Percentiles rank a stretch among this genome's conserved stretches.
Evolutionary conservation across 2,888 invertebrate genomes (phyloP).

Genomic region (Eilema griseolum): DNA sequence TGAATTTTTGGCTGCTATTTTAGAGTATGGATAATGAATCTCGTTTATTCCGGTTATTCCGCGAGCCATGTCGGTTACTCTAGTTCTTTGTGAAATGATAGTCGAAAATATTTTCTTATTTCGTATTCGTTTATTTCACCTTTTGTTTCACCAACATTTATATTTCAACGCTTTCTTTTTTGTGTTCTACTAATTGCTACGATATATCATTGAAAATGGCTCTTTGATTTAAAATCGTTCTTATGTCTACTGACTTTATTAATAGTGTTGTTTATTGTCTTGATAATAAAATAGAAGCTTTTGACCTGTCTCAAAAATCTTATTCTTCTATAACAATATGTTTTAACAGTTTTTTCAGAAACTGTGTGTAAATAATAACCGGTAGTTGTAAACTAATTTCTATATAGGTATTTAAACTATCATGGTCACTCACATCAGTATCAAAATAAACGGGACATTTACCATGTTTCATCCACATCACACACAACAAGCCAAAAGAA

Average conservation of each 20-base stretch:
- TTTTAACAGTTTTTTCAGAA: background rate
- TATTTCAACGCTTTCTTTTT: conserved; percentile 41
- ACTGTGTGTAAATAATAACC: too few relatives aligned
- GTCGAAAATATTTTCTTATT: background rate
- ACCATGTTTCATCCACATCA: too few relatives aligned
- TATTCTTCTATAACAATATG: background rate
- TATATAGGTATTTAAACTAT: too few relatives aligned
- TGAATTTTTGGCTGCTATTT: too few relatives aligned
- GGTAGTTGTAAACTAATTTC: too few relatives aligned
- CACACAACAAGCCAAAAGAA: too few relatives aligned
- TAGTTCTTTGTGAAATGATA: background rate
- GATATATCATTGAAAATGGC: conserved; percentile 24
- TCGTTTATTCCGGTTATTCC: too few relatives aligned
- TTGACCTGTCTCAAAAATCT: background rate
- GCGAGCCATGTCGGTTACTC: too few relatives aligned
- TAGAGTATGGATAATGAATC: too few relatives aligned
- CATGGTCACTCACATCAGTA: too few relatives aligned
- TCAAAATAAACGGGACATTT: too few relatives aligned
- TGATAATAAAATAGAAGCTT: background rate
- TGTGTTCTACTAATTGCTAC: conserved; percentile 42
- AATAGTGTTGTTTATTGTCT: conserved; percentile 9
- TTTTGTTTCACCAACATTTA: conserved; percentile 41
- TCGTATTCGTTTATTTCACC: background rate
- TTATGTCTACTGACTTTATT: conserved; percentile 16
- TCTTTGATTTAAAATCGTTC: conserved; percentile 13